Evolutionary conservation across 2,888 invertebrate genomes (phyloP).

Genomic region (Laothoe populi): DNA sequence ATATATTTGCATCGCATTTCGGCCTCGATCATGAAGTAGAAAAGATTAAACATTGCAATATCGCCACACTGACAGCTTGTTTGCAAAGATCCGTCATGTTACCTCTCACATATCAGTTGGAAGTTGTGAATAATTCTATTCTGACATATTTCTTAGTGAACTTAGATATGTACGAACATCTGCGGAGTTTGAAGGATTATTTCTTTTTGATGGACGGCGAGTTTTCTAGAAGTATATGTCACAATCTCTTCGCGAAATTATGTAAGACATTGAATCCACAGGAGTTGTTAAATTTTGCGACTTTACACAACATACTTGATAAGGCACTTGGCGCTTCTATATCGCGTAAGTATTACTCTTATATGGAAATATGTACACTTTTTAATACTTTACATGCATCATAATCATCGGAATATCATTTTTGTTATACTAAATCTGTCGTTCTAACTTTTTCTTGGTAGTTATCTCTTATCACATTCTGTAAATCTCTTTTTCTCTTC

Average conservation of each 20-base stretch:
- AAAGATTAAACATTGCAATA: constrained; percentile 62
- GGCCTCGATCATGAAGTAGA: constrained; percentile 54
- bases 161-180: constrained; percentile 88
- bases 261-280: constrained; percentile 87
- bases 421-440: too few relatives aligned
- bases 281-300: constrained; percentile 88
- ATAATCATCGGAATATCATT: too few relatives aligned
- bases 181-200: constrained; percentile 90
- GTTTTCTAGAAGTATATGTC: constrained; percentile 89
- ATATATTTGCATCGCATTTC: constrained; percentile 68
- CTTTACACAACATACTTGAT: constrained; percentile 88
- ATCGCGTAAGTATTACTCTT: constrained; percentile 74
- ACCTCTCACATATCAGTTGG: constrained; percentile 88
- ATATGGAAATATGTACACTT: too few relatives aligned
- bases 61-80: constrained; percentile 83
- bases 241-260: constrained; percentile 87
- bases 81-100: constrained; percentile 88
- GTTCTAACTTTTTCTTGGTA: too few relatives aligned
- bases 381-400: too few relatives aligned
- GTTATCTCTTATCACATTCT: too few relatives aligned
- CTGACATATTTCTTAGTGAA: constrained; percentile 88
- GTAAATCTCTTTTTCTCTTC: too few relatives aligned
- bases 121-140: constrained; percentile 89
- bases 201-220: constrained; percentile 93
- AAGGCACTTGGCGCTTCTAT: constrained; percentile 88